phyloP scores from a whole-genome alignment of 2,113 vertebrate species.

The Notothenia coriiceps region DNA sequence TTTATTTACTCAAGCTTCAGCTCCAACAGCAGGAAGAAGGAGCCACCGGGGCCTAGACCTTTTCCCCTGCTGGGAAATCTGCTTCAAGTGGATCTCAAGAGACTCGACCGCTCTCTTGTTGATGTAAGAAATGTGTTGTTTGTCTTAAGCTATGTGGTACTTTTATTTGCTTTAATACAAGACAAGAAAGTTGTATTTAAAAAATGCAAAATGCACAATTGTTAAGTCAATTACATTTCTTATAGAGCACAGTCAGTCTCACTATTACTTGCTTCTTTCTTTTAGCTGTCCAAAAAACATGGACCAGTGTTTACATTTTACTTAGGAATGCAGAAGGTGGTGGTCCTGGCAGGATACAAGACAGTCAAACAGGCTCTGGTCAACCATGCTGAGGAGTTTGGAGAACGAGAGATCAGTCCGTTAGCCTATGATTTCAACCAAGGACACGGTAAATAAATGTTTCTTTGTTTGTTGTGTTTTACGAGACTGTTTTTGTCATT shows the following conservation, averaged over 20 bases:
- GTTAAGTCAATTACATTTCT: background rate
- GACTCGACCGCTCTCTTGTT: constrained; percentile 37
- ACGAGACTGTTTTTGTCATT: background rate
- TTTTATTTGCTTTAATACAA: background rate
- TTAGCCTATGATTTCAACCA: constrained; percentile 53
- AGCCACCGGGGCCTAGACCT: constrained; percentile 75
- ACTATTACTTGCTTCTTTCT: background rate
- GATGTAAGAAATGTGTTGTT: constrained; percentile 42
- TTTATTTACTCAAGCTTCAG: constrained; percentile 32
- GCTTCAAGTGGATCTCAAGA: constrained; percentile 62
- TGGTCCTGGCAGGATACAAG: constrained; percentile 86
- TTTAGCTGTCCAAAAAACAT: constrained; percentile 87
- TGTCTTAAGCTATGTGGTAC: background rate
- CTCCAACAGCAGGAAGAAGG: constrained; percentile 3
- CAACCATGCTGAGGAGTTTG: constrained; percentile 86
- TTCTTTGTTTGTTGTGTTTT: background rate
- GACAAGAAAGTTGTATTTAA: background rate
- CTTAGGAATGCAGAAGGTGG: constrained; percentile 83
- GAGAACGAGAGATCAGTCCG: constrained; percentile 53
- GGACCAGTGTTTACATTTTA: constrained; percentile 86
- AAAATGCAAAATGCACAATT: too few species aligned
- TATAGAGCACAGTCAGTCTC: background rate
- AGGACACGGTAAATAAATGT: constrained; percentile 60
- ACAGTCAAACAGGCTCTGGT: constrained; percentile 85
- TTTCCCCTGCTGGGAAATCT: constrained; percentile 78